A percentile compares a stretch with the other conserved stretches of the same genome.
Conservation (phyloP, 2,888 invertebrate genomes). For the Suillia variegata region DNA sequence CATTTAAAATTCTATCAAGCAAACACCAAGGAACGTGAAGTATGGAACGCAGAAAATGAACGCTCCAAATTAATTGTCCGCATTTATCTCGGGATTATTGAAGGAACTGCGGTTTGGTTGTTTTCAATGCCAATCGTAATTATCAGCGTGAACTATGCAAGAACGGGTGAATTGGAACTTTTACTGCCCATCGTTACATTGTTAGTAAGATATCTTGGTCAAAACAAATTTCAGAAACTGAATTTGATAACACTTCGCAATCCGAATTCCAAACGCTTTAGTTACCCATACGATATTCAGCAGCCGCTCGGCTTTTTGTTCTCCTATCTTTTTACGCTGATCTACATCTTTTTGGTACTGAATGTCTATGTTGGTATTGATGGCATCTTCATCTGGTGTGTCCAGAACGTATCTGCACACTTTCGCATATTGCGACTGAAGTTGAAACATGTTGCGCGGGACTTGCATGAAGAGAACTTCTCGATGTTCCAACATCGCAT, state of each 20-base stretch:
- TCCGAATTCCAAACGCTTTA: neutral
- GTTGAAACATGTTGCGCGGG: neutral
- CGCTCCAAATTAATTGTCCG: neutral
- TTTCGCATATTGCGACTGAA: neutral
- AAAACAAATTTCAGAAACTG: neutral
- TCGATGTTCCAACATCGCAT: neutral
- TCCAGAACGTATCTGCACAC: neutral
- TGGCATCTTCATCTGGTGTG: neutral
- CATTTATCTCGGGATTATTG: neutral
- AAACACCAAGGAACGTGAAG: conserved; percentile 6
- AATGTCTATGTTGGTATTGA: neutral
- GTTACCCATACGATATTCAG: neutral
- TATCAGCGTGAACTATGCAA: neutral
- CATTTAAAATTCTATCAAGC: conserved; percentile 2
- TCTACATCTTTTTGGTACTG: neutral
- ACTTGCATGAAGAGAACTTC: neutral
- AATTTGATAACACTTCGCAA: neutral
- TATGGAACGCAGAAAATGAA: conserved; percentile 10
- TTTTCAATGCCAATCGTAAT: neutral
- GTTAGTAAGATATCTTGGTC: neutral
- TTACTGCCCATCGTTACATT: neutral
- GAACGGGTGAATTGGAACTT: neutral
- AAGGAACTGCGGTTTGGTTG: neutral
- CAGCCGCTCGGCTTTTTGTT: neutral
- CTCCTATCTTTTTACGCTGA: neutral